phyloP scores from a whole-genome alignment of 2,113 vertebrate species.

The Nothocercus nigrocapillus region DNA sequence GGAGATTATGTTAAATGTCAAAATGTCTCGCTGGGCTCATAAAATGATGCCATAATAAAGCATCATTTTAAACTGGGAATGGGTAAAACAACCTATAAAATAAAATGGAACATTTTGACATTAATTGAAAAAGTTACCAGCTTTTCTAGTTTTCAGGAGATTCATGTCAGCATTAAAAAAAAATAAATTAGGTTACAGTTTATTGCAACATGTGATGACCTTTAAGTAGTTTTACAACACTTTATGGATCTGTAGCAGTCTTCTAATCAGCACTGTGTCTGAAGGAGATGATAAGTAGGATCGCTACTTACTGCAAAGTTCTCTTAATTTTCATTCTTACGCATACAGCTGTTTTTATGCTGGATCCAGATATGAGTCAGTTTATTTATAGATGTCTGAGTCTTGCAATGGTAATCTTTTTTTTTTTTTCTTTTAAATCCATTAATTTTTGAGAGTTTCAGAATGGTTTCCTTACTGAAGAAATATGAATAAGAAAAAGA shows the following conservation, averaged over 20 bases:
- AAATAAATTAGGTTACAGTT: conserved; percentile 78
- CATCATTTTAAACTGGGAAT: conserved; percentile 78
- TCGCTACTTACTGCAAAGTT: conserved; percentile 46
- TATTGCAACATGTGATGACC: conserved; percentile 78
- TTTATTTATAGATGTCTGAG: not conserved
- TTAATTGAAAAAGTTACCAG: conserved; percentile 78
- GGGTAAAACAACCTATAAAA: conserved; percentile 82
- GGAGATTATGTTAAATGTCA: conserved; percentile 83
- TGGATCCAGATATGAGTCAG: conserved; percentile 30
- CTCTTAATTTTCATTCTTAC: conserved; percentile 41
- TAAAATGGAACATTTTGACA: conserved; percentile 79
- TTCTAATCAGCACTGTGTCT: conserved; percentile 69
- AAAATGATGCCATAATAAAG: conserved; percentile 75
- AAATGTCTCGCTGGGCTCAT: conserved; percentile 78
- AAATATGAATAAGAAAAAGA: not conserved
- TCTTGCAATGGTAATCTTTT: not conserved
- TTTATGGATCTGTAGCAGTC: conserved; percentile 63
- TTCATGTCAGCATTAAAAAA: conserved; percentile 76
- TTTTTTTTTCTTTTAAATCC: not conserved
- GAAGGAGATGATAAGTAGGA: conserved; percentile 55
- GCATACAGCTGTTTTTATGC: not conserved
- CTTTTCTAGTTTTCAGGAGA: conserved; percentile 72
- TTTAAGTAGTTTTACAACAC: conserved; percentile 77
- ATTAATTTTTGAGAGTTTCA: not conserved
- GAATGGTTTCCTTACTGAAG: not conserved